Evolutionary conservation across 2,888 invertebrate species (phyloP).

Genomic region (Deroplatys truncata): DNA sequence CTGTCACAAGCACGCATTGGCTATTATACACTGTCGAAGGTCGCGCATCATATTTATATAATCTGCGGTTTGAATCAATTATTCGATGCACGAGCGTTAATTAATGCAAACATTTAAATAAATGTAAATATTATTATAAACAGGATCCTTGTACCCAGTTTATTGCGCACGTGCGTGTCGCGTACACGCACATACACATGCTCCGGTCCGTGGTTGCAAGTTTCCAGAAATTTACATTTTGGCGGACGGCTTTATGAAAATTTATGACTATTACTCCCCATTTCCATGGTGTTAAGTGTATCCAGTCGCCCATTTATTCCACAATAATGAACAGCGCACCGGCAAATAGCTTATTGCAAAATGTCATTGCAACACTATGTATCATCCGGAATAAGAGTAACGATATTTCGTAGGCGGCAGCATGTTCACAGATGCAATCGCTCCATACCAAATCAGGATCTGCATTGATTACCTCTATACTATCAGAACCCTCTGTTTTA

Average conservation of each 20-base stretch:
- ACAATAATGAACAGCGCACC: neutral
- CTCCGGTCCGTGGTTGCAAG: neutral
- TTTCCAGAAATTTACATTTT: constrained; percentile 3
- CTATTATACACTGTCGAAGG: neutral
- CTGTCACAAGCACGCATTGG: neutral
- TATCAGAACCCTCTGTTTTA: neutral
- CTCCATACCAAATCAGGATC: neutral
- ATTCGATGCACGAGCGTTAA: neutral
- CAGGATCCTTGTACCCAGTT: neutral
- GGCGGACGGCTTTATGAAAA: constrained; percentile 6
- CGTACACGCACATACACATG: neutral
- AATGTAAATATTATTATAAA: neutral
- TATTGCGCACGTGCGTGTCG: neutral
- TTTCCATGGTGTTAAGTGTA: constrained; percentile 7
- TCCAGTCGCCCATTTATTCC: neutral
- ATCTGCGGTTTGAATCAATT: neutral
- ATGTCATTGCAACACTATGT: constrained; percentile 5
- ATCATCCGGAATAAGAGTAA: neutral
- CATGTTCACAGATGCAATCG: neutral
- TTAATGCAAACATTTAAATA: neutral
- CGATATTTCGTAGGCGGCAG: neutral
- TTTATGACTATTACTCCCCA: constrained; percentile 13
- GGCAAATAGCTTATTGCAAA: neutral
- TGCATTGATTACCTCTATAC: neutral
- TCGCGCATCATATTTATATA: neutral